Base-by-base conservation (phyloP, 2,113 vertebrate species). In the Strix aluco region DNA sequence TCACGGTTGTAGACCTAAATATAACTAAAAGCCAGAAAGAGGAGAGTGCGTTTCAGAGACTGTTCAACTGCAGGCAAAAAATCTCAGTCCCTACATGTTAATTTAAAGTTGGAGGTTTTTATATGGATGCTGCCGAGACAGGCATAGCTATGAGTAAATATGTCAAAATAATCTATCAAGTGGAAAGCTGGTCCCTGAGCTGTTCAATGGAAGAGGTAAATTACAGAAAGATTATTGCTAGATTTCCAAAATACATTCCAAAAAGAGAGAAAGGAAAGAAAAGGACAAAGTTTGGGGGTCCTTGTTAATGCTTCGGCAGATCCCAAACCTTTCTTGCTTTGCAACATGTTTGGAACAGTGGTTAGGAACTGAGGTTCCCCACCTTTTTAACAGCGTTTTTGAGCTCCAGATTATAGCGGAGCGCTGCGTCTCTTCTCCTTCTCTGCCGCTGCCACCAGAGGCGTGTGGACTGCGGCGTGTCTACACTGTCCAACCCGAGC, bases 111-210 rank as follows among this genome's bases (percentile, higher is more conserved):
- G 38, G 84, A 92, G 95, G 85, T n/a, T 95, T 97, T 97, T 89
- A 77, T 46, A 13, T 54, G 92, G 97, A 97, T 98, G 96, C 96
- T 96, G 92, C 96, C 16, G 95, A 97, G 96, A 97, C 93, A 98
- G 97, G 97, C 96, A 34, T 67, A 96, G 96, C 92, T 55, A 15
- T 92, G 97, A 97, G 98, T 97, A 98, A 98, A 98, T 97, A 98
- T 94, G 97, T 96, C 97, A 98, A 96, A 97, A 98, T 97, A 97
- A 94, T 88, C 97, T 97, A 92, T 96, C 96, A 97, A 96, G 95
- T 73, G 83, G 95, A 96, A 97, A 90, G 71, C 81, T 70, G 91
- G 86, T 95, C 97, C 97, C 95, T 14, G 74, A 95, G 97, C 94
- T 97, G 70, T 36, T 95, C 89, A 19, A 12, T 11, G 51, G 63